Evolutionary conservation across 2,113 vertebrate genomes (phyloP).

Genomic region (Spea bombifrons): DNA sequence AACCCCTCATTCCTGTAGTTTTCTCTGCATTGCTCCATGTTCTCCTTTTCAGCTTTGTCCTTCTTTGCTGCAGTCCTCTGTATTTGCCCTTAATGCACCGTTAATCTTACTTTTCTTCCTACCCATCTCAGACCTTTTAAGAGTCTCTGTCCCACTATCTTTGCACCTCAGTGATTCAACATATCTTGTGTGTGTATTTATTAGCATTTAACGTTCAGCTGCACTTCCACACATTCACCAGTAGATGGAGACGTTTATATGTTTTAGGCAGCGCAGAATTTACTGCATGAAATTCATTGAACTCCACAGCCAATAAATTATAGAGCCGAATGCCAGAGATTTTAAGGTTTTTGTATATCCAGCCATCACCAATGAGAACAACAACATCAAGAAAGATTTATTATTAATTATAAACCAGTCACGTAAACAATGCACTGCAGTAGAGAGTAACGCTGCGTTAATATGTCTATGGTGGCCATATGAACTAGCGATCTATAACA

Average conservation of each 20-base stretch:
- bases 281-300: conserved; percentile 34
- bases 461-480: not conserved
- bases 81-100: too few species aligned
- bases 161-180: too few species aligned
- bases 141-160: too few species aligned
- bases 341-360: not conserved
- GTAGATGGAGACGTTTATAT: conserved; percentile 29
- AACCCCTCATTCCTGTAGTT: too few species aligned
- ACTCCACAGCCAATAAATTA: conserved; percentile 27
- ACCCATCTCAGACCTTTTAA: too few species aligned
- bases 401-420: conserved; percentile 15
- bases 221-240: not conserved
- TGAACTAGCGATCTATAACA: conserved; percentile 20
- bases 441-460: not conserved
- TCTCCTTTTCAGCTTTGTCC: too few species aligned
- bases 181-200: too few species aligned
- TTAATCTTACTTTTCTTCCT: too few species aligned
- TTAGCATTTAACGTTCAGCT: not conserved
- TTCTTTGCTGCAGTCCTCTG: too few species aligned
- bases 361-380: not conserved
- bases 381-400: conserved; percentile 15
- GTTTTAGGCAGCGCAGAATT: conserved; percentile 13
- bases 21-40: too few species aligned
- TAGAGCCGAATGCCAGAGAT: conserved; percentile 7
- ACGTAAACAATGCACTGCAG: not conserved